Evolutionary conservation across 2,797 vertebrate species (phyloP).

Genomic region (Lerista edwardsae): DNA sequence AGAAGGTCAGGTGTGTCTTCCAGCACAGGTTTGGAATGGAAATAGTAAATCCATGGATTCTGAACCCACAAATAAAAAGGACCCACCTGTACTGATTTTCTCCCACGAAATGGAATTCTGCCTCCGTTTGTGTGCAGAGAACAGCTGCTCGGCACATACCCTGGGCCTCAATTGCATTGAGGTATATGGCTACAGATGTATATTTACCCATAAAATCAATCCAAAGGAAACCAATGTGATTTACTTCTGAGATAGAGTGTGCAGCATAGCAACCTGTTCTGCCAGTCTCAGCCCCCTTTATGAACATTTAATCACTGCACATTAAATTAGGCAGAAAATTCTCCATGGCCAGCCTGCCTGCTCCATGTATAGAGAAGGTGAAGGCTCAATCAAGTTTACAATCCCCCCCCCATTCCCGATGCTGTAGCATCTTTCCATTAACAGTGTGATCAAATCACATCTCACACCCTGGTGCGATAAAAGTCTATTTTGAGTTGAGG

Average conservation of each 20-base stretch:
- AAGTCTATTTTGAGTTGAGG: not conserved
- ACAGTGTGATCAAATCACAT: slow-evolving; percentile 5
- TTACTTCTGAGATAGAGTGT: not conserved
- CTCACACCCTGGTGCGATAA: not conserved
- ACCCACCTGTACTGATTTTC: too few relatives aligned
- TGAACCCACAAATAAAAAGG: too few relatives aligned
- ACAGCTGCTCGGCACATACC: not conserved
- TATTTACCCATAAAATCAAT: not conserved
- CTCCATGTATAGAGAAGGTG: not conserved
- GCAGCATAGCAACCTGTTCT: not conserved
- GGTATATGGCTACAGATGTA: not conserved
- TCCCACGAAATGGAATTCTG: not conserved
- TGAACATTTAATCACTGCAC: not conserved
- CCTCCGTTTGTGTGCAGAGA: not conserved
- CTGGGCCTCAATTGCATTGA: not conserved
- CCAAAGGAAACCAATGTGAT: not conserved
- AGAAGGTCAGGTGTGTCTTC: too few relatives aligned
- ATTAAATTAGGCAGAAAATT: not conserved
- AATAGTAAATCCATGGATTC: too few relatives aligned
- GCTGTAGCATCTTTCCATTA: slow-evolving; percentile 4
- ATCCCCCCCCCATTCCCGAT: not conserved
- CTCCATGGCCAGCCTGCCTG: not conserved
- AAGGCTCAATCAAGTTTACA: not conserved
- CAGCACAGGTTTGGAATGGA: too few relatives aligned
- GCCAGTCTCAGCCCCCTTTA: not conserved